Percentiles rank a stretch among this genome's conserved stretches.
These are phyloP conservation scores for Hipposideros larvatus DNA, from an alignment of 2,797 vertebrate genomes.

Conservation along the genomic window DNA sequence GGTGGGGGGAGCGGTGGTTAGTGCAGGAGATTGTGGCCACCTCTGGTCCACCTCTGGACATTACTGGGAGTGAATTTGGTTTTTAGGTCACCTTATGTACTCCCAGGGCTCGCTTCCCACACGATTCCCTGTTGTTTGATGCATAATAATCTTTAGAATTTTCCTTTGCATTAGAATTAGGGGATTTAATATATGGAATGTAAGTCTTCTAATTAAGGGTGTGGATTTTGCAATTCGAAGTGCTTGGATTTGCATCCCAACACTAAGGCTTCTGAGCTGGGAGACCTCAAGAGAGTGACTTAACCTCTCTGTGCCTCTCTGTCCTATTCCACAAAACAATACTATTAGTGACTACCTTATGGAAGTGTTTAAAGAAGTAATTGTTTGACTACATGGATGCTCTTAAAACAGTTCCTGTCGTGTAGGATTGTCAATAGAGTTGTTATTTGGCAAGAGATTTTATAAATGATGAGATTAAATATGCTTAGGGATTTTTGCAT, in stretches of 20 bases:
- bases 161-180: not conserved
- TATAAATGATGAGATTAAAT: conserved; percentile 65
- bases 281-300: not conserved
- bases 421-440: not conserved
- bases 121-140: accelerated
- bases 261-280: not conserved
- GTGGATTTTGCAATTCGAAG: not conserved
- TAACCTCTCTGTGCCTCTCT: not conserved
- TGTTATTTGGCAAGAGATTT: not conserved
- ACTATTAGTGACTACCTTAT: accelerated
- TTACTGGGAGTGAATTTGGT: accelerated
- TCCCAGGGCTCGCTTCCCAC: accelerated
- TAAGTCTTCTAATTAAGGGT: not conserved
- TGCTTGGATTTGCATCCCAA: not conserved
- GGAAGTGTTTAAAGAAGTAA: not conserved
- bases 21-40: accelerated
- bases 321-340: not conserved
- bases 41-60: accelerated
- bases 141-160: not conserved
- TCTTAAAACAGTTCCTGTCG: not conserved
- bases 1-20: no score
- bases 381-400: not conserved
- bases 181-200: not conserved
- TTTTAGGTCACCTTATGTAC: not conserved
- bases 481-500: conserved; percentile 18